Base-by-base conservation (phyloP, 2,888 invertebrate species). In the Rhyacophila evoluta region DNA sequence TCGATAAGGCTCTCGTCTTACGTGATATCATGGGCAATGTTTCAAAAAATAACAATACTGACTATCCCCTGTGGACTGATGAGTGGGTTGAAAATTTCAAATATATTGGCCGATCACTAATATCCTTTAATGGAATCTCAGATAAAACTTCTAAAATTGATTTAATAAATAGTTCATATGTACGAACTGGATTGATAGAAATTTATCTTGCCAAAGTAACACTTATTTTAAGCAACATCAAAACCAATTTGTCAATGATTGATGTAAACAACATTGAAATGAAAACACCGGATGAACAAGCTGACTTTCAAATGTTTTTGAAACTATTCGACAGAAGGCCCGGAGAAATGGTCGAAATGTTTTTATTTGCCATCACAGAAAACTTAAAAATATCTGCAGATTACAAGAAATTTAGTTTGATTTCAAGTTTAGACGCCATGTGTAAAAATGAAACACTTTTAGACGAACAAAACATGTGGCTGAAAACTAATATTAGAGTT, bases 71-170 rank as follows among this genome's bases (percentile, higher is more conserved):
- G 11, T 80, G 81, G 75, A 80, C 78, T 8, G 37, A 81, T 15
- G 36, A 81, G 10, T 83, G 83, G 83, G 28, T 80, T 8, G 68
- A 81, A 11, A 78, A 78, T 75, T 80, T 83, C 28, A 70, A 77
- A 77, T 74, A 81, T 15, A 82, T 82, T 11, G 78, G 76, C 4
- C 33, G 67, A 36, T 75, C 77, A 19, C 19, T 82, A 4, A 79
- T 70, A 10, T 38, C 74, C 25, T 39, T 70, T 0, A 73, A 82
- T 19, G 38, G 33, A 10, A 25, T n/a, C 2, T 55, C 67, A 8
- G 11, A 72, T 36, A 72, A 73, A 25, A 27, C 77, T 1, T 33
- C 77, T 1, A 77, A 28, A 67, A 5, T 29, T 8, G 78, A 81
- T 15, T 69, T 81, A 1, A 33, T 81, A n/a, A 71, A 77, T 5